Conservation (phyloP, 2,888 invertebrate species). For the Encarsia formosa region DNA sequence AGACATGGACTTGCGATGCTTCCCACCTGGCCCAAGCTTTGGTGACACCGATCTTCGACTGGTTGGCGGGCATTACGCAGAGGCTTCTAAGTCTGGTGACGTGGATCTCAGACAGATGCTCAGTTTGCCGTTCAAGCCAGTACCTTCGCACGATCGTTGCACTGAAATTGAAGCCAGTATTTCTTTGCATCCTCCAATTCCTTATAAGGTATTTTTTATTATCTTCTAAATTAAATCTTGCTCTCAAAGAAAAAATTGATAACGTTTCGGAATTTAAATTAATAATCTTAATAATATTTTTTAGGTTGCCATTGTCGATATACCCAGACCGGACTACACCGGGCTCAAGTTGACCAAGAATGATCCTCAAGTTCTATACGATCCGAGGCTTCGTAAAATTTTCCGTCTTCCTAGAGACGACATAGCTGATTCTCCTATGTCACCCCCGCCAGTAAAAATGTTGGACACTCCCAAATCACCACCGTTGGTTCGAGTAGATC, state of each 20-base stretch:
- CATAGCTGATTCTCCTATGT: conserved; percentile 59
- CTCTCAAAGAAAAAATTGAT: too few species aligned
- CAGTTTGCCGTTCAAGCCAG: conserved; percentile 72
- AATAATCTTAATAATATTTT: not conserved
- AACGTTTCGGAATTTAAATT: not conserved
- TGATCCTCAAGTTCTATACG: conserved; percentile 66
- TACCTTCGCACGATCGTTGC: conserved; percentile 78
- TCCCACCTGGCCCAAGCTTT: conserved; percentile 47
- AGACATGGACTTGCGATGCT: conserved; percentile 56
- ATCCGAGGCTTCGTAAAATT: conserved; percentile 73
- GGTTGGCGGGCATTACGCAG: conserved; percentile 39
- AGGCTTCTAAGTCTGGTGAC: conserved; percentile 54
- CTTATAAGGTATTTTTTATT: conserved; percentile 58
- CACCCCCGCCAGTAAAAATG: conserved; percentile 52
- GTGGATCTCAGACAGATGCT: conserved; percentile 68
- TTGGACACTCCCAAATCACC: conserved; percentile 50
- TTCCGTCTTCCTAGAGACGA: conserved; percentile 63
- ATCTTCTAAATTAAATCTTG: too few species aligned
- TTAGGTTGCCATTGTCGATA: conserved; percentile 53
- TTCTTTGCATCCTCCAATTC: conserved; percentile 70
- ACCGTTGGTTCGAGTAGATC: conserved; percentile 44
- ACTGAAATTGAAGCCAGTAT: conserved; percentile 83
- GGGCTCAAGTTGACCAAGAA: conserved; percentile 68
- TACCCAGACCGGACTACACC: conserved; percentile 72
- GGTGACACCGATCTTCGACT: conserved; percentile 66